Evolutionary conservation across 2,888 invertebrate genomes (phyloP).

Genomic region (Agonopterix heracliana): DNA sequence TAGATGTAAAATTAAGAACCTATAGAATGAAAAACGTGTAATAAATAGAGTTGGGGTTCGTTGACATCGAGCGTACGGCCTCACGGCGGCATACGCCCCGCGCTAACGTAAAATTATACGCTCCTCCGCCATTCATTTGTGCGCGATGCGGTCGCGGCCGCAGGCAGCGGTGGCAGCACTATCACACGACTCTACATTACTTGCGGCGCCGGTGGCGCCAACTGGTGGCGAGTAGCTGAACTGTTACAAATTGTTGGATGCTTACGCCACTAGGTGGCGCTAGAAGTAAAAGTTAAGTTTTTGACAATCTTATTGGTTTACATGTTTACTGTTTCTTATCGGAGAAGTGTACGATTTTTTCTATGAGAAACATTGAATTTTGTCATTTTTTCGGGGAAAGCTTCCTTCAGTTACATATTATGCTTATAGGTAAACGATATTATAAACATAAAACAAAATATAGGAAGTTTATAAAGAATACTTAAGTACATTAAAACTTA

Average conservation of each 20-base stretch:
- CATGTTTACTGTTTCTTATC: no score
- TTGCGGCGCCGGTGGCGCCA: constrained; percentile 36
- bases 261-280: constrained; percentile 42
- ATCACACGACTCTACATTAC: neutral
- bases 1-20: constrained; percentile 11
- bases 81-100: constrained; percentile 44
- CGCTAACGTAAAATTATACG: constrained; percentile 49
- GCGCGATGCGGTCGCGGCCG: constrained; percentile 30
- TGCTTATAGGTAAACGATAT: no score
- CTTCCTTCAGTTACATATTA: no score
- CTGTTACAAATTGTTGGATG: constrained; percentile 24
- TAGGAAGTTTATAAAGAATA: no score
- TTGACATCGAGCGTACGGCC: constrained; percentile 58
- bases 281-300: constrained; percentile 3
- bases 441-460: no score
- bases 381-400: no score
- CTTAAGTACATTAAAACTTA: no score
- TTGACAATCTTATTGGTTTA: neutral
- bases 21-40: constrained; percentile 22
- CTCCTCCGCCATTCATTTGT: constrained; percentile 56
- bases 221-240: constrained; percentile 61
- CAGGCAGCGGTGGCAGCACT: constrained; percentile 36
- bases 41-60: constrained; percentile 45
- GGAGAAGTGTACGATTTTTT: no score
- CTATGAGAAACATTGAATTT: no score